Evolutionary conservation across 2,113 vertebrate genomes (phyloP), one percentile per base, ranked within the genome.

Genomic region (Ophiodon elongatus): DNA sequence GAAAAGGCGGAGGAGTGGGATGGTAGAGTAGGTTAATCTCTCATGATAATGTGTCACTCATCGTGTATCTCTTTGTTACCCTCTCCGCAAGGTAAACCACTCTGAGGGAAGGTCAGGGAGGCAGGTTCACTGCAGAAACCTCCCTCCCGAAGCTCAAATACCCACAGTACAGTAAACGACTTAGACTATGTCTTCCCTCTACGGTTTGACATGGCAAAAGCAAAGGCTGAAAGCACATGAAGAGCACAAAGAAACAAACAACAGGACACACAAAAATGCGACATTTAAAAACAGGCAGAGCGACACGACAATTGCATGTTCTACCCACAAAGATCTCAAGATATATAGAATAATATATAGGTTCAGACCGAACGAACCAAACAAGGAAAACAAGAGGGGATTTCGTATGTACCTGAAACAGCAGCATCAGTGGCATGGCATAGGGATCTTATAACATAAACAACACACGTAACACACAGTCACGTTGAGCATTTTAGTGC

Each of bases 361-460:
- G 77, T 79, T 87, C 89, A 82, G 90, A 90, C 73, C 82, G 45
- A 91, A 92, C 56, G 14, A 91, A 92, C 84, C 80, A 87, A 94
- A 95, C 82, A 60, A 83, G 81, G 74, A 87, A 83, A 88, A 88
- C 75, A 73, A 77, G 82, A 82, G 92, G 73, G 65, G 76, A 73
- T 66, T 79, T 83, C 75, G 72, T 83, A 84, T 82, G 87, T 91
- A 89, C 89, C 85, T 86, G 91, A 92, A 93, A 94, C 88, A 95
- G 93, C 93, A 95, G 95, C 94, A 93, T 92, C 86, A 92, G 88
- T 86, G 86, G 92, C 86, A 82, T 93, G 87, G 84, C 91, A 88
- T 90, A 90, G 84, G 87, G 92, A 90, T 86, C 59, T 75, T 74
- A 76, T 80, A 80, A 92, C 89, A 92, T 82, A 87, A 94, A 92